phyloP scores from a whole-genome alignment of 2,797 vertebrate species.

The Acanthurus lineatus region DNA sequence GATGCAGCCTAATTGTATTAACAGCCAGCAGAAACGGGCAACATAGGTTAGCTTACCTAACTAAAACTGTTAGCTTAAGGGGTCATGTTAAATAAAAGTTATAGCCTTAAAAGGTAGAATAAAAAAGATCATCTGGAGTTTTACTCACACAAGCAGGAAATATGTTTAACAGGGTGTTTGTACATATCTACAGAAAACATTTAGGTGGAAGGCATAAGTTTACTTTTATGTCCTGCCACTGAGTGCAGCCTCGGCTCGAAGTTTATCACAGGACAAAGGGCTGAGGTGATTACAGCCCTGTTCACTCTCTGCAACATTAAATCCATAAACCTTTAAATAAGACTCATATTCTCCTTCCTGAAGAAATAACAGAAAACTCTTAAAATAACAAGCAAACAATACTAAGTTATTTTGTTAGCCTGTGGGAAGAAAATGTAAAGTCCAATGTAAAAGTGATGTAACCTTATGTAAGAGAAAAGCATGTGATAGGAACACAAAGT shows the following conservation, averaged over 20 bases:
- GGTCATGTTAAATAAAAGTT: too few species aligned
- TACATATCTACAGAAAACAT: neutral
- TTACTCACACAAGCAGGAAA: neutral
- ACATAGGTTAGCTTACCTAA: neutral
- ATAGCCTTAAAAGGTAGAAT: too few species aligned
- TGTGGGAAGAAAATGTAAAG: conserved; percentile 43
- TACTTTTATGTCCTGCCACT: too few species aligned
- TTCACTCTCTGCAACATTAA: conserved; percentile 24
- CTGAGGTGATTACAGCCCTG: neutral
- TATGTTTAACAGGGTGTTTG: neutral
- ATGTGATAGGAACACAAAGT: neutral
- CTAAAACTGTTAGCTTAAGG: neutral
- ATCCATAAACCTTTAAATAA: conserved; percentile 19
- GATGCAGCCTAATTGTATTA: neutral
- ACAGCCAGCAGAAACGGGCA: neutral
- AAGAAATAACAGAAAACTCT: conserved; percentile 45
- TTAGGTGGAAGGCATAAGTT: too few species aligned
- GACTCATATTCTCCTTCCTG: conserved; percentile 25
- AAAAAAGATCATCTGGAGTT: neutral
- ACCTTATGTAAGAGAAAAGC: conserved; percentile 32
- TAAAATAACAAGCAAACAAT: conserved; percentile 42
- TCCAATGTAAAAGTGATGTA: conserved; percentile 50
- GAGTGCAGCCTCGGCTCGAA: too few species aligned
- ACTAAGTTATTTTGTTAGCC: conserved; percentile 62
- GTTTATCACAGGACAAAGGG: neutral